A percentile compares a stretch with the other conserved stretches of the same genome.
Conservation (phyloP, 2,113 vertebrate genomes). For the Halcyon malimbica region DNA sequence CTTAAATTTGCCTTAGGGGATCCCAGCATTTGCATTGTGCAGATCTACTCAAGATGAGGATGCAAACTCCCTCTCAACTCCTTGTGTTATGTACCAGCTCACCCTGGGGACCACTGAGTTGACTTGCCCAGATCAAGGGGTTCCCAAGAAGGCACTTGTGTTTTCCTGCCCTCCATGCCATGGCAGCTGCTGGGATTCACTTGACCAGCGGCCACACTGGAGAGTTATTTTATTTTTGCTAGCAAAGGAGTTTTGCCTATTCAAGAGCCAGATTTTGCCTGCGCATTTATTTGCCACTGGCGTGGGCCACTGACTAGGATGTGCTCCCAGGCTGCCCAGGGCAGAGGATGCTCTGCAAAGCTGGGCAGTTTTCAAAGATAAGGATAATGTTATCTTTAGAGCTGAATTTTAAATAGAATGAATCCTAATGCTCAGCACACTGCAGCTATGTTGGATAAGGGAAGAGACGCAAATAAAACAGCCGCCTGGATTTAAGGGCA, state of each 20-base stretch:
- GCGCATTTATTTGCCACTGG: background rate
- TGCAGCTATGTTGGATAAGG: background rate
- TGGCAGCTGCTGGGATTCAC: background rate
- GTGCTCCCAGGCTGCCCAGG: background rate
- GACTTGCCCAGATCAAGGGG: background rate
- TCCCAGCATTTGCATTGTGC: background rate
- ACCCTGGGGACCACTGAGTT: background rate
- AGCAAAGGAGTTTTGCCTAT: background rate
- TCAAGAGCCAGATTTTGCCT: background rate
- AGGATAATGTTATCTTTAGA: background rate
- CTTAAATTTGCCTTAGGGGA: background rate
- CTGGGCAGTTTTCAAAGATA: background rate
- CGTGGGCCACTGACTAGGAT: rapidly evolving
- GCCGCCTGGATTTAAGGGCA: background rate
- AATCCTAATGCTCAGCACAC: background rate
- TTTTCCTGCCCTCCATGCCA: background rate
- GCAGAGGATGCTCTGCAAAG: background rate
- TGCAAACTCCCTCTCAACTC: background rate
- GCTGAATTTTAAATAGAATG: background rate
- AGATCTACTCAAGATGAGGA: background rate
- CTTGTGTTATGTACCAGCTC: background rate
- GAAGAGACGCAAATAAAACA: background rate
- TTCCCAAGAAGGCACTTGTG: rapidly evolving
- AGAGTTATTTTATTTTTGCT: background rate
- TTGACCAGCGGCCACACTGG: rapidly evolving